Evolutionary conservation across 2,888 invertebrate genomes (phyloP).

Genomic region (Drosophila differens): DNA sequence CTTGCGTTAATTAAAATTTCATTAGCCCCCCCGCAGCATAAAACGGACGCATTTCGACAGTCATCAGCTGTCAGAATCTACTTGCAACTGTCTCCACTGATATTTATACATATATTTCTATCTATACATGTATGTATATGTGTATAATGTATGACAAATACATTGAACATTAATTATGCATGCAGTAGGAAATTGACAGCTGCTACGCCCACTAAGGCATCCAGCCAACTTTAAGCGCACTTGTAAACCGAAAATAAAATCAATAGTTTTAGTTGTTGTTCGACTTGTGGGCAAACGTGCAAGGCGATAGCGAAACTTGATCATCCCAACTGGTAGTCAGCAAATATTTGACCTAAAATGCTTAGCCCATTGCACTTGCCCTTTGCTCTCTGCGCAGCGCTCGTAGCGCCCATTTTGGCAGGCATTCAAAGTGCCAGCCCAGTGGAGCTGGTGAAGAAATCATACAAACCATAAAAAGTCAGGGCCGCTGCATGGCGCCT

Average conservation of each 20-base stretch:
- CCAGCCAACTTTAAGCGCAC: constrained; percentile 18
- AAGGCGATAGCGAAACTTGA: constrained; percentile 41
- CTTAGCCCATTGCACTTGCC: constrained; percentile 14
- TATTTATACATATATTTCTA: constrained; percentile 6
- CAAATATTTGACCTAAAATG: constrained; percentile 57
- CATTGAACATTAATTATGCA: constrained; percentile 54
- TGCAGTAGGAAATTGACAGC: constrained; percentile 60
- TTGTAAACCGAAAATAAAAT: constrained; percentile 47
- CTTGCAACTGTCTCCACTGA: constrained; percentile 7
- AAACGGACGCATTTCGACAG: constrained; percentile 42
- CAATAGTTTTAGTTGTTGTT: constrained; percentile 47
- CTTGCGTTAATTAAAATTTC: constrained; percentile 78
- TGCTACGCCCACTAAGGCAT: constrained; percentile 42
- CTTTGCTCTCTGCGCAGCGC: constrained; percentile 5
- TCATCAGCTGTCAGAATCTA: constrained; percentile 20
- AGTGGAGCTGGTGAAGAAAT: constrained; percentile 51
- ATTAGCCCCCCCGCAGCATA: constrained; percentile 52
- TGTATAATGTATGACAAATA: constrained; percentile 19
- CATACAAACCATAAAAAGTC: constrained; percentile 52
- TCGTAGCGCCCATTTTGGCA: constrained; percentile 68
- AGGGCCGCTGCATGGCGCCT: constrained; percentile 69
- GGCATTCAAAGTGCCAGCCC: constrained; percentile 62
- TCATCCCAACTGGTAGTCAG: constrained; percentile 27
- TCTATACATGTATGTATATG: neutral
- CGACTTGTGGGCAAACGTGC: constrained; percentile 21